Evolutionary conservation across 1,140 invertebrate species (phyloP).

Genomic region (Atopsyche davidsoni): DNA sequence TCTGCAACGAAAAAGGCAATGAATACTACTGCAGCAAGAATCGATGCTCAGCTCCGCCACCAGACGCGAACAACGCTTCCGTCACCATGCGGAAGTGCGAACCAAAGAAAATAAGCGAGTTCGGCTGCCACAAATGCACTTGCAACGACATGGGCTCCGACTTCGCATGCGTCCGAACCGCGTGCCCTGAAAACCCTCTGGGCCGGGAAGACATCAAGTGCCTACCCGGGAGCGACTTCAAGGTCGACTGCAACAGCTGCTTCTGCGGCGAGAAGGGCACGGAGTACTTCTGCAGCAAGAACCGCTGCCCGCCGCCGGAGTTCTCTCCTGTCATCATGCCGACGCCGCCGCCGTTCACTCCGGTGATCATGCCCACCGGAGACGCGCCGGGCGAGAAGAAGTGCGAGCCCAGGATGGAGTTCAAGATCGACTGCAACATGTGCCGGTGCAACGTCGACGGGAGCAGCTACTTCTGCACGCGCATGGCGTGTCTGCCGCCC

Average conservation of each 20-base stretch:
- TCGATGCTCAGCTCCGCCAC: slow-evolving; percentile 33
- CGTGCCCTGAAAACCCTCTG: too few species aligned
- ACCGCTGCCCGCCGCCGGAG: slow-evolving; percentile 36
- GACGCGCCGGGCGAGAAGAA: neutral
- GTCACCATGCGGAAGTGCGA: too few species aligned
- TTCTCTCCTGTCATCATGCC: slow-evolving; percentile 33
- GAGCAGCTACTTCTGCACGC: slow-evolving; percentile 43
- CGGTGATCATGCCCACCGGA: too few species aligned
- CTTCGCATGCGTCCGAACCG: slow-evolving; percentile 42
- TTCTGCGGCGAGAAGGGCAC: slow-evolving; percentile 44
- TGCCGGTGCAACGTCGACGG: slow-evolving; percentile 47
- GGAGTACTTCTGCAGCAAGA: slow-evolving; percentile 39
- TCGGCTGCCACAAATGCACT: slow-evolving; percentile 48
- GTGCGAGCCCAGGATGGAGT: slow-evolving; percentile 44
- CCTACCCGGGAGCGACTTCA: slow-evolving; percentile 40
- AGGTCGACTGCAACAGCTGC: slow-evolving; percentile 44
- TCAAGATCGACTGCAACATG: slow-evolving; percentile 48
- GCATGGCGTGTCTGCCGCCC: slow-evolving; percentile 36
- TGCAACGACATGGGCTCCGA: slow-evolving; percentile 45
- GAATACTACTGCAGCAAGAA: slow-evolving; percentile 40
- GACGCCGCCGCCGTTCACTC: too few species aligned
- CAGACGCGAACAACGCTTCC: neutral
- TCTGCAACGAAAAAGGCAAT: slow-evolving; percentile 43
- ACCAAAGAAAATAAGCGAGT: slow-evolving; percentile 44
- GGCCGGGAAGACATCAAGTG: slow-evolving; percentile 34